Base-by-base conservation (phyloP, 92 coral and sea anemone species). In the Desmophyllum pertusum region DNA sequence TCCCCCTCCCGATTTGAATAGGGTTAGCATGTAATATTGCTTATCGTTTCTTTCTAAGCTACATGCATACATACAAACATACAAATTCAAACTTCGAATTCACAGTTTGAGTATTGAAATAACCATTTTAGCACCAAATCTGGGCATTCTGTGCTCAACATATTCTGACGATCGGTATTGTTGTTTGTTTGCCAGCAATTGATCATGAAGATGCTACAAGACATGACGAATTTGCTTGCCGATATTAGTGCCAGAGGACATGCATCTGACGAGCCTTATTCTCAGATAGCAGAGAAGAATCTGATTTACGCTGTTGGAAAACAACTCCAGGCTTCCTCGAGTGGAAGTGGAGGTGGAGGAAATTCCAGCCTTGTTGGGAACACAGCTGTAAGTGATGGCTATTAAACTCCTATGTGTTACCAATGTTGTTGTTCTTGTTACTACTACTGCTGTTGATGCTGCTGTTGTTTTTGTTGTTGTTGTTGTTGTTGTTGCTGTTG, bases 111-210 rank as follows among this genome's bases (percentile, higher is more conserved):
- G n/a, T n/a, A n/a, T n/a, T n/a, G n/a, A n/a, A n/a, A n/a, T n/a
- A n/a, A n/a, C n/a, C n/a, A n/a, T n/a, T n/a, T n/a, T n/a, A n/a
- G n/a, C n/a, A n/a, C n/a, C n/a, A n/a, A n/a, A n/a, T n/a, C n/a
- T n/a, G n/a, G n/a, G n/a, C n/a, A n/a, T n/a, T n/a, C n/a, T n/a
- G n/a, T n/a, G n/a, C n/a, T n/a, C 1, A 46, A 7, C 67, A 7
- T n/a, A 27, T 41, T 31, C 76, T 31, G 6, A 11, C 9, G 8
- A 13, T 42, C 14, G 37, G 33, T 42, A 2, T 52, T 36, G n/a
- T n/a, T n/a, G n/a, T n/a, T n/a, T n/a, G 79, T 15, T 52, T 35
- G 41, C 38, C 64, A 75, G 79, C 35, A 50, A 75, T 1, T 75
- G 21, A 7, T 35, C 8, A 50, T 36, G 42, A 45, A 18, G 30